phyloP scores from a whole-genome alignment of 2,888 invertebrate species.

The Lordiphosa andalusiaca region DNA sequence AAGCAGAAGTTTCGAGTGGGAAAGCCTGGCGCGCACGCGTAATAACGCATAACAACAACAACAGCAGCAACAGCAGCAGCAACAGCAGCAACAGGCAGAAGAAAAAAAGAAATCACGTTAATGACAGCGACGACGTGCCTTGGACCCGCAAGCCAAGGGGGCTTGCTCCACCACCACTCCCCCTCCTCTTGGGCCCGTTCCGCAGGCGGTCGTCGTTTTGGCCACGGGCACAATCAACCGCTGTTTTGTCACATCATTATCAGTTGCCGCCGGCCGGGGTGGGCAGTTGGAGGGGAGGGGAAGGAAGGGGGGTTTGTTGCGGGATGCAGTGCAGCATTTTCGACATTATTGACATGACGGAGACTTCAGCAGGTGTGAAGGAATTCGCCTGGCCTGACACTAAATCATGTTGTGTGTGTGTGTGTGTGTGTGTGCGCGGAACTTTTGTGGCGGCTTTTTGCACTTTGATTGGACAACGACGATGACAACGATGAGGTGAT shows the following conservation, averaged over 20 bases:
- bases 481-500: constrained; percentile 1
- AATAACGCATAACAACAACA: constrained; percentile 65
- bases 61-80: constrained; percentile 21
- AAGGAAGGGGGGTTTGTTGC: neutral
- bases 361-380: constrained; percentile 63
- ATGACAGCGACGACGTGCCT: constrained; percentile 64
- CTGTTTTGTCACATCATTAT: constrained; percentile 75
- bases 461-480: constrained; percentile 57
- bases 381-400: constrained; percentile 63
- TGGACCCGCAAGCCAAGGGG: constrained; percentile 15
- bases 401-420: constrained; percentile 62
- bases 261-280: constrained; percentile 33
- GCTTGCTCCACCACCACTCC: constrained; percentile 13
- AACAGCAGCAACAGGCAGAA: constrained; percentile 18
- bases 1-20: constrained; percentile 17
- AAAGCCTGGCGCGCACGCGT: constrained; percentile 55
- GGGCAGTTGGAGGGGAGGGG: neutral
- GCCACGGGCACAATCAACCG: constrained; percentile 53
- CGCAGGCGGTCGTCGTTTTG: constrained; percentile 22
- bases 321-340: constrained; percentile 45
- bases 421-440: constrained; percentile 8
- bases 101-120: constrained; percentile 56
- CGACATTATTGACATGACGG: constrained; percentile 74
- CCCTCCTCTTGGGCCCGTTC: constrained; percentile 8
- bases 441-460: constrained; percentile 29